Evolutionary conservation across 30 jellyfish, hydroid and myxozoan species (phyloP).

Genomic region (Rhopilema esculentum): DNA sequence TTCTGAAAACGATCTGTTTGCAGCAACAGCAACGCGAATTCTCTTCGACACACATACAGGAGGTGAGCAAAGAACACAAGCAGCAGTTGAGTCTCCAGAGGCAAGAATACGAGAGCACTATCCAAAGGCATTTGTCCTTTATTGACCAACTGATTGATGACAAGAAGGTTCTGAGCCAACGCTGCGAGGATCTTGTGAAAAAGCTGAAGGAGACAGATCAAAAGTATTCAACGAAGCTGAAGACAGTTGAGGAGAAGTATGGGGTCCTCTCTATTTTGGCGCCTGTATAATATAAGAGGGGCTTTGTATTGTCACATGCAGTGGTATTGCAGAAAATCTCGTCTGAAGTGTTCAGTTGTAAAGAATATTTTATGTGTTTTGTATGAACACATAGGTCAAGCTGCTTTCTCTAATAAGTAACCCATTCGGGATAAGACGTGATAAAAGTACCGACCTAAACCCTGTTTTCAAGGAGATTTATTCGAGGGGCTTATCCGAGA

Average conservation of each 20-base stretch:
- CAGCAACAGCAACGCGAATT: slow-evolving; percentile 94
- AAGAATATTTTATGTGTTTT: too few species aligned
- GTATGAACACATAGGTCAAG: too few species aligned
- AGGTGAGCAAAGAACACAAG: slow-evolving; percentile 91
- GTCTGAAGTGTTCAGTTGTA: too few species aligned
- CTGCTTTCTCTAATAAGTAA: too few species aligned
- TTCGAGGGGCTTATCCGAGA: too few species aligned
- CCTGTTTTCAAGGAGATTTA: too few species aligned
- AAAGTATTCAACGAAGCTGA: slow-evolving; percentile 82
- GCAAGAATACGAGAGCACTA: slow-evolving; percentile 93
- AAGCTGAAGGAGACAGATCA: slow-evolving; percentile 94
- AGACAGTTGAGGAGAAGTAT: slow-evolving; percentile 83
- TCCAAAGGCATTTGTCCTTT: slow-evolving; percentile 94
- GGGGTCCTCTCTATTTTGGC: too few species aligned
- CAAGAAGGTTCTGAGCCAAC: slow-evolving; percentile 90
- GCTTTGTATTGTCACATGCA: too few species aligned
- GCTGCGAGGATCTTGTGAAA: slow-evolving; percentile 91
- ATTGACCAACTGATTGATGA: slow-evolving; percentile 96
- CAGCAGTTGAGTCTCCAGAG: slow-evolving; percentile 89
- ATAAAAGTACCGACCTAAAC: too few species aligned
- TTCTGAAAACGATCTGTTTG: background rate
- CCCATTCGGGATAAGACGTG: too few species aligned
- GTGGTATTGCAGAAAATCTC: too few species aligned
- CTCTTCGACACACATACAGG: slow-evolving; percentile 84
- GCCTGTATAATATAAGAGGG: too few species aligned